phyloP scores from a whole-genome alignment of 1,140 invertebrate genomes.

The Leptoteleia sp. region DNA sequence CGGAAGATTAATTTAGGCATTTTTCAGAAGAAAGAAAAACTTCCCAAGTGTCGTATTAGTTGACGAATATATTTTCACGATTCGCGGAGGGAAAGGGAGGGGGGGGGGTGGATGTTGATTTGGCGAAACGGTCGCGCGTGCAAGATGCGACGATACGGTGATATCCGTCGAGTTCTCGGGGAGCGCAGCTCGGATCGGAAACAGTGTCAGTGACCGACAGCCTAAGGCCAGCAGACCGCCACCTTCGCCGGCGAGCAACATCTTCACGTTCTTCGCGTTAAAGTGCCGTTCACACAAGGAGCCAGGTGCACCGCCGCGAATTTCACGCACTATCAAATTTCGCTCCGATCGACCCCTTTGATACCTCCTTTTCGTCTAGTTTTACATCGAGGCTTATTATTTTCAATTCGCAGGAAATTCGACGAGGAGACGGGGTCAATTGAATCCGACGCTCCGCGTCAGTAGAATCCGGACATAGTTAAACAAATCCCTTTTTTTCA shows the following conservation, averaged over 20 bases:
- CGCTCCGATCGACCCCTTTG: slow-evolving; percentile 36
- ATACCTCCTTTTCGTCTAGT: slow-evolving; percentile 39
- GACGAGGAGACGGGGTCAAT: neutral
- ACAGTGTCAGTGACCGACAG: slow-evolving; percentile 82
- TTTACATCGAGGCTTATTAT: slow-evolving; percentile 38
- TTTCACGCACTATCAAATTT: slow-evolving; percentile 60
- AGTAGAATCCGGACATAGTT: too few relatives aligned
- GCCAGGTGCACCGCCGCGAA: slow-evolving; percentile 56
- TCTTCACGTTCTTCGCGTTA: slow-evolving; percentile 66
- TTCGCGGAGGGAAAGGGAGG: too few relatives aligned
- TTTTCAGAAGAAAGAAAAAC: too few relatives aligned
- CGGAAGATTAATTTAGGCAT: too few relatives aligned
- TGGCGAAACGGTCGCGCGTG: slow-evolving; percentile 33
- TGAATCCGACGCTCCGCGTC: too few relatives aligned
- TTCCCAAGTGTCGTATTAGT: too few relatives aligned
- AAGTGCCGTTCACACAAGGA: slow-evolving; percentile 70
- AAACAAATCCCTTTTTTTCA: too few relatives aligned
- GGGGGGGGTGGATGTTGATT: too few relatives aligned
- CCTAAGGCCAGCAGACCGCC: slow-evolving; percentile 78
- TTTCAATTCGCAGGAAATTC: slow-evolving; percentile 27
- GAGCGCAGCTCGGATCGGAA: slow-evolving; percentile 71
- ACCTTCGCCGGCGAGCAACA: slow-evolving; percentile 66
- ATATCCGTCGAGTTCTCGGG: slow-evolving; percentile 48
- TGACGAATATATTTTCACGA: too few relatives aligned
- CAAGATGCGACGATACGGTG: slow-evolving; percentile 51